Conservation (phyloP, 2,888 invertebrate genomes). For the Rhopalosiphum nymphaeae region DNA sequence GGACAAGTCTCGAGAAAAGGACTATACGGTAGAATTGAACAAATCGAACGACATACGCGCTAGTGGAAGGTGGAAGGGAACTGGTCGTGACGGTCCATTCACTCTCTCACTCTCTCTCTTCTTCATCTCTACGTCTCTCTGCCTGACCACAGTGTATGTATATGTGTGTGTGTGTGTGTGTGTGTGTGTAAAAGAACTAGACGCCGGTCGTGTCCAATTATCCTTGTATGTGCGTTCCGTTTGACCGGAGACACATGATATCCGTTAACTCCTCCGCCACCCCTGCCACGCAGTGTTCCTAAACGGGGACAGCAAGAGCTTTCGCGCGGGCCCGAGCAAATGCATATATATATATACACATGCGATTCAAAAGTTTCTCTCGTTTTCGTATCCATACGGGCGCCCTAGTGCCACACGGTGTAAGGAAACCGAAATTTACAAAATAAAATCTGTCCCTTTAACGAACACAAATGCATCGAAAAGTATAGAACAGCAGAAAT, state of each 20-base stretch:
- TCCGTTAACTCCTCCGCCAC: conserved; percentile 1
- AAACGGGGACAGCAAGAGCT: background rate
- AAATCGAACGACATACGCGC: conserved; percentile 60
- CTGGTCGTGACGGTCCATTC: conserved; percentile 58
- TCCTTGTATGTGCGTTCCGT: conserved; percentile 62
- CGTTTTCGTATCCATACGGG: background rate
- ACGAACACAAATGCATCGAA: background rate
- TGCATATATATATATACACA: background rate
- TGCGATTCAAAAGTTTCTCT: background rate
- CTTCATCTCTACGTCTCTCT: background rate
- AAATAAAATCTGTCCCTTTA: background rate
- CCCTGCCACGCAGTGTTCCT: background rate
- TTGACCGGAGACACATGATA: conserved; percentile 63
- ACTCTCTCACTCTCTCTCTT: background rate
- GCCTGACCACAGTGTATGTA: background rate
- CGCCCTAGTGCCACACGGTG: background rate
- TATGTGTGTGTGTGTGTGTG: background rate
- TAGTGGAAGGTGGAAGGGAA: conserved; percentile 12
- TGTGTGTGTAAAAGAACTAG: conserved; percentile 44
- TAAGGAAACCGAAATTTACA: background rate
- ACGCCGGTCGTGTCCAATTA: conserved; percentile 65
- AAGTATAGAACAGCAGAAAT: background rate
- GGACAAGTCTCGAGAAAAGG: conserved; percentile 5
- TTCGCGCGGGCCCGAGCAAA: background rate
- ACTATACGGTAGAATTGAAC: conserved; percentile 29